Evolutionary conservation across 1,140 invertebrate species (phyloP), one percentile per base, ranked within the genome.

Genomic region (Meteorus sp.): DNA sequence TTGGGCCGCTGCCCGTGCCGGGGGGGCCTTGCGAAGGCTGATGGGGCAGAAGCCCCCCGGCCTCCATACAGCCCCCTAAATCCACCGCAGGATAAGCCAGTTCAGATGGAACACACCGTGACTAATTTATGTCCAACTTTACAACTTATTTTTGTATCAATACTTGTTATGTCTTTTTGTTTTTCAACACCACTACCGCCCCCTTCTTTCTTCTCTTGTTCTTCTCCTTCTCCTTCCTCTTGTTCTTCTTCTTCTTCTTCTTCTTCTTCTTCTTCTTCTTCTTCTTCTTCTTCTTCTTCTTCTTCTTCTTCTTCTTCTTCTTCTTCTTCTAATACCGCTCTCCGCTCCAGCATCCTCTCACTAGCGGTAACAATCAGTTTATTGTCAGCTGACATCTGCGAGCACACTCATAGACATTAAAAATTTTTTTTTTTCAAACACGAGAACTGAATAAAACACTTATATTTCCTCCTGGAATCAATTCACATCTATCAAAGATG

Each of bases 11-110:
- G 67, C 75, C 69, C 52, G 67, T 69, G 68, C 75, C 73, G 78
- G 83, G 82, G 81, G 84, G 82, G 81, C 82, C 82, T 80, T 83
- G 83, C 80, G 81, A 80, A 77, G 76, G 77, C 74, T 84, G 84
- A 76, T 84, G 83, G 78, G 84, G 83, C 80, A 85, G 78, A 70
- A 85, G 80, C 83, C 86, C 85, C 80, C 85, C 86, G 82, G 85
- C 85, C 81, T 84, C 84, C 80, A 84, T 81, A 79, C 83, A 84
- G 82, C 81, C 82, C 81, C 81, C 83, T 80, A 82, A 71, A 77
- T 82, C 82, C 78, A 82, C 77, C 71, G 75, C 80, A 73, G 78
- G 71, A 75, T 83, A 83, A 81, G 83, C 83, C 83, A 85, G 82
- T 72, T 76, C 74, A 78, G 69, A 69, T 63, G 64, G 48, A 69